Percentiles rank a stretch among this genome's conserved stretches.
These are phyloP conservation scores for Eremophila alpestris DNA, from an alignment of 2,797 vertebrate genomes.

Conservation along the genomic window DNA sequence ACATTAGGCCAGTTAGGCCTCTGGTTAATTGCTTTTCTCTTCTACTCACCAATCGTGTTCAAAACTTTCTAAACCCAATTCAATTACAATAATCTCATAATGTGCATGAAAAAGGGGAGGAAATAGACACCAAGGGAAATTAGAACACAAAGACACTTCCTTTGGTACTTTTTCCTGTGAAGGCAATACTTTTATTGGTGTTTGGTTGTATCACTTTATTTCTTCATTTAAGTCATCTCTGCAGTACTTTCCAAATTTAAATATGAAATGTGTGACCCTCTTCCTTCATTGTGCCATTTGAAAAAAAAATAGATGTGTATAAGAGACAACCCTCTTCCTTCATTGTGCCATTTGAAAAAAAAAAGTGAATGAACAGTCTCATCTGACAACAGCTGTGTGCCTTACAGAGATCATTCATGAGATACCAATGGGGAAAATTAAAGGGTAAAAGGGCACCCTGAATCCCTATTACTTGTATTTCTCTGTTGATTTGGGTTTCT, in stretches of 20 bases:
- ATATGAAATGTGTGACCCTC: neutral
- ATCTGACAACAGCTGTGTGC: neutral
- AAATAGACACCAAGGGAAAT: neutral
- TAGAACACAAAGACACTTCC: neutral
- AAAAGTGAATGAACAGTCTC: neutral
- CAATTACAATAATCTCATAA: neutral
- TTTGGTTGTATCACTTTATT: neutral
- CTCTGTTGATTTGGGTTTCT: neutral
- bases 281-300: neutral
- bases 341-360: neutral
- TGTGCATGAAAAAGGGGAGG: neutral
- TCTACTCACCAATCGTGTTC: neutral
- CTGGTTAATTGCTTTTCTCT: neutral
- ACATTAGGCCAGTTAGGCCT: neutral
- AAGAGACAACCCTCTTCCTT: neutral
- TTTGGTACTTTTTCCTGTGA: neutral
- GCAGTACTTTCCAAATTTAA: neutral
- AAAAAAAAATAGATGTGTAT: no score
- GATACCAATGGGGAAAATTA: neutral
- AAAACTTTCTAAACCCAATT: neutral
- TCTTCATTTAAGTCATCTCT: neutral
- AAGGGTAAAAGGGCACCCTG: neutral
- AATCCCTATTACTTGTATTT: conserved; percentile 13
- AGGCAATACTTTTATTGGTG: neutral
- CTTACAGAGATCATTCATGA: neutral